Base-by-base conservation (phyloP, 1,140 invertebrate genomes). In the Heterodera schachtii region DNA sequence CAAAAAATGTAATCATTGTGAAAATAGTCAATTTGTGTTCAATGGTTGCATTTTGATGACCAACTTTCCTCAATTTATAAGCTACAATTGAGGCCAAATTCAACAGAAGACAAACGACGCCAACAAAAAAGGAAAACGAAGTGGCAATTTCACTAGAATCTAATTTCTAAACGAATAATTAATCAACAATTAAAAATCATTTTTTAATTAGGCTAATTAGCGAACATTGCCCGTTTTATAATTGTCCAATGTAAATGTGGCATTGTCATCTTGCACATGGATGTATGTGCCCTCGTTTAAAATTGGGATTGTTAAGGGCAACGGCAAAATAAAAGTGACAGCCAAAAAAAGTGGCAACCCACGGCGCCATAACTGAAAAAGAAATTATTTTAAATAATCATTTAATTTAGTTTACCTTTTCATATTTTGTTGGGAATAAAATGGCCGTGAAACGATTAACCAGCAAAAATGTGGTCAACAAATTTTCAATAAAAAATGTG, bases 191-290 rank as follows among this genome's bases (percentile, higher is more conserved):
- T 31, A 31, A 52, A 52, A 52, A 52, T 52, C 49, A 52, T 52
- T 11, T 52, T 52, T 2, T 8, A 52, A 52, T 52, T 52, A n/a
- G 5, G 5, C 31, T 31, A 43, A 71, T 13, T 31, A 4, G 6
- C 69, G 31, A 11, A 71, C 69, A 71, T 71, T 46, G 41, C 1
- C 31, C 13, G 31, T 71, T 41, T 71, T 71, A 41, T 71, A 41
- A 19, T 43, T 7, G 44, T 71, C 69, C 4, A 71, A 19, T 16
- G 69, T 71, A 41, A 71, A 71, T 13, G n/a, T 71, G 11, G 19
- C 69, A 71, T 71, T 71, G 69, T 71, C 69, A 11, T 3, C 6
- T 46, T 71, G 69, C n/a, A 71, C 21, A 41, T 71, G 69, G 13
- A 71, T 46, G 21, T 71, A 71, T 41, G 43, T 46, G 44, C 43